Base-by-base conservation (phyloP, 2,797 vertebrate genomes). In the Onychomys leucogaster region DNA sequence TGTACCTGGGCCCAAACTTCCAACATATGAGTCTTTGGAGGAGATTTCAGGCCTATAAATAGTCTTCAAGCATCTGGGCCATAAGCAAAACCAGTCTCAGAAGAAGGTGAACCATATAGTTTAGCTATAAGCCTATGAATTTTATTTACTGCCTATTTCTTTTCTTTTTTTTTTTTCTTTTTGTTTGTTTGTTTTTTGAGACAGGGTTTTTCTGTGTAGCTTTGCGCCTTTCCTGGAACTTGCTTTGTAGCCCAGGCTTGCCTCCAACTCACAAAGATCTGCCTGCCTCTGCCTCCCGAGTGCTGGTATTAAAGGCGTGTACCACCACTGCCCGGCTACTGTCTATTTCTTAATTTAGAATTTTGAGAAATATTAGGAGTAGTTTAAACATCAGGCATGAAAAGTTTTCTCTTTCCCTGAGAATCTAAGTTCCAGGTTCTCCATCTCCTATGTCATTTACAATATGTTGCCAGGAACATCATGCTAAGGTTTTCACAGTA, bases 371-470 rank as follows among this genome's bases (percentile, higher is more conserved):
- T 61, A 29, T 11, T 57, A 69, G 25, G 17, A 52, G 32, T 91
- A 57, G 34, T 67, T 96, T 73, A 96, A 85, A 93, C 86, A 13
- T 41, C 61, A 94, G n/a, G 86, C 25, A 41, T 89, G 4, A 88
- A 46, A 27, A 75, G 43, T 65, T 25, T 49, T 78, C 37, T 34
- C 29, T 67, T 76, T 80, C 75, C 34, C 12, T 10, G 9, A 73
- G 75, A 41, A 73, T 82, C 59, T 59, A 78, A 87, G 23, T 71
- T 87, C 49, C 23, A 37, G 37, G 21, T 13, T n/a, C 61, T 37
- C 85, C 49, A 57, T 52, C 69, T 76, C 85, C 65, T 46, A n/a
- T 29, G 29, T 83, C 27, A 46, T 63, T 89, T 93, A 91, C 73
- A 83, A 29, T 59, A 52, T 83, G 65, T 84, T 71, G 3, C 61